Base-by-base conservation (phyloP, 2,113 vertebrate genomes). In the Naja naja region DNA sequence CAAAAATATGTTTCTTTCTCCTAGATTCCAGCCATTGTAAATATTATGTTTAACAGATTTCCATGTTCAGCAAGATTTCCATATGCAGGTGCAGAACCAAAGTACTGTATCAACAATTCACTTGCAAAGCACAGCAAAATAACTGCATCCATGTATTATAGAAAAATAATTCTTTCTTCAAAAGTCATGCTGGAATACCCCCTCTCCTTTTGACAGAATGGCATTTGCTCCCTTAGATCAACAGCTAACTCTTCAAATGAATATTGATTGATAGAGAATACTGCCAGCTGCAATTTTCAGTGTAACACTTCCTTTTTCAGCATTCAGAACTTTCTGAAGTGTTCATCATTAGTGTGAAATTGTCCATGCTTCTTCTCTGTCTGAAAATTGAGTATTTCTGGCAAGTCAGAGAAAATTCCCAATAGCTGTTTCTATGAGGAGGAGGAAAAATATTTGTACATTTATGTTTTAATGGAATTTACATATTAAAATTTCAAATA, bases 251-350 rank as follows among this genome's bases (percentile, higher is more conserved):
- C 55, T 91, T 91, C 93, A 64, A 64, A 93, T 86, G 74, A 89
- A 93, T 89, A 93, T 85, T 89, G 89, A 88, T 81, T 92, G n/a
- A 81, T 87, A 93, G 88, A 93, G 90, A 93, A 92, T 49, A 92
- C 54, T 53, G 16, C 20, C 0, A 86, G 58, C 14, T 92, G 55
- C 54, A 87, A 23, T 27, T 94, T 92, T 93, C 91, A 64, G 95
- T 93, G 64, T 92, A 94, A 90, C 25, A 90, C 49, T 95, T 91
- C 34, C 92, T 89, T 96, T 94, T n/a, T 74, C 53, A 95, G 55
- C 89, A 94, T 25, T 60, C 55, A 94, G 54, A 25, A 45, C 25
- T 88, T 91, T 95, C 89, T 54, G 92, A 95, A 92, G 47, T 30
- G 92, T 64, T 39, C 95, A 87, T 81, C 74, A 93, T 89, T 90